A percentile compares a stretch with the other conserved stretches of the same genome.
phyloP scores from a whole-genome alignment of 2,797 vertebrate genomes.

The Anguilla megastoma region DNA sequence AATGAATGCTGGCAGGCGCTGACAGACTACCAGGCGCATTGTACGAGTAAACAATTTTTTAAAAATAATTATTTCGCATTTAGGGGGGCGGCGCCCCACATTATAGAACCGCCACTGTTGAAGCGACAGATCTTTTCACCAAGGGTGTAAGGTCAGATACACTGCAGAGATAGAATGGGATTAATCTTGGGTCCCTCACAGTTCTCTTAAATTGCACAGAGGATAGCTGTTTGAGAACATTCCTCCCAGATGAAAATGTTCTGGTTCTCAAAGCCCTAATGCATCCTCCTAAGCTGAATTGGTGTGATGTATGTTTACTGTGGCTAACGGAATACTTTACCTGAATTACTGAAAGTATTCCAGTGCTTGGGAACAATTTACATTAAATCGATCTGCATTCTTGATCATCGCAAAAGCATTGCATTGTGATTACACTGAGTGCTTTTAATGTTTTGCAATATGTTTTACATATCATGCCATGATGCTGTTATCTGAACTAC shows the following conservation, averaged over 20 bases:
- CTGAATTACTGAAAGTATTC: neutral
- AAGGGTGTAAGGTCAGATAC: neutral
- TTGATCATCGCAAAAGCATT: neutral
- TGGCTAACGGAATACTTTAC: neutral
- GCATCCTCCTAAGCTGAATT: neutral
- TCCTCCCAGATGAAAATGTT: neutral
- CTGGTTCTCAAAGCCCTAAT: neutral
- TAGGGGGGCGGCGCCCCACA: no score
- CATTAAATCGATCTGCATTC: neutral
- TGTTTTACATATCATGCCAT: neutral
- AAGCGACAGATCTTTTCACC: neutral
- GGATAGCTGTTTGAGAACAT: neutral
- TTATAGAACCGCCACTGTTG: no score
- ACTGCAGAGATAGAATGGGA: neutral
- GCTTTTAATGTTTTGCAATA: neutral
- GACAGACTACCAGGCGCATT: no score
- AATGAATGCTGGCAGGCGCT: no score
- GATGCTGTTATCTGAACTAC: neutral
- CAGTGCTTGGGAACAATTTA: neutral
- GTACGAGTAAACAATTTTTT: no score
- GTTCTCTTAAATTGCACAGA: neutral
- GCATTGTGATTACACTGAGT: neutral
- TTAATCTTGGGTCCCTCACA: neutral
- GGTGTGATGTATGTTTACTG: neutral
- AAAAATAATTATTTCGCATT: no score